Conservation (phyloP, 2,113 vertebrate species). For the Dicentrarchus labrax region DNA sequence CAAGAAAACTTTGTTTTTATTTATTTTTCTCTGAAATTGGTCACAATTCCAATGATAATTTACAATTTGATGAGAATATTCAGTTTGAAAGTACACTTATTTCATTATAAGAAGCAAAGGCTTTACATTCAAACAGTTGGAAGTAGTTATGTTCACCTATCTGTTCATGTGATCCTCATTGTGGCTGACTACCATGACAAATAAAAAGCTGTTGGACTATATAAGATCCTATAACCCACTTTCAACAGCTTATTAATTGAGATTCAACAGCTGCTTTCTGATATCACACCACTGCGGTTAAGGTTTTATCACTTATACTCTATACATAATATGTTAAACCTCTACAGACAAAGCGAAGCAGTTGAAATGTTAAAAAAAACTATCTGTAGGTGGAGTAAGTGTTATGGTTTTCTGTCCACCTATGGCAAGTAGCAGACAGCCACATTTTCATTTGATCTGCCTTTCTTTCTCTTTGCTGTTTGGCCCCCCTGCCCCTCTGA, state of each 20-base stretch:
- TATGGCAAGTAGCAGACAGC: background rate
- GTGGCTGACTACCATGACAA: background rate
- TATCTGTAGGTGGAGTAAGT: no score
- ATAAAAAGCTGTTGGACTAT: background rate
- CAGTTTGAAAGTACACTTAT: no score
- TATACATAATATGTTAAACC: no score
- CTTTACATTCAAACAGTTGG: background rate
- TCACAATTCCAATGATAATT: no score
- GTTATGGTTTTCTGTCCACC: background rate
- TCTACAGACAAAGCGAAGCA: no score
- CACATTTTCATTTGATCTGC: conserved; percentile 2
- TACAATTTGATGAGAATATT: background rate
- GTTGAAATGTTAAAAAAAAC: no score
- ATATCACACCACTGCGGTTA: no score
- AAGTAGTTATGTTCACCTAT: background rate
- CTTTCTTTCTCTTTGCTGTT: conserved; percentile 4
- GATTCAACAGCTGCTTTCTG: no score
- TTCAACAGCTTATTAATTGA: background rate
- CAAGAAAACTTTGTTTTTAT: background rate
- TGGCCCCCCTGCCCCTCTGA: conserved; percentile 9
- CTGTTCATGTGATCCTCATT: background rate
- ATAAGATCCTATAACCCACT: background rate
- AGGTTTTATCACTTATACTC: no score
- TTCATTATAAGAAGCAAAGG: no score
- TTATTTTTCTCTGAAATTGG: background rate